A percentile compares a stretch with the other conserved stretches of the same genome.
Conservation (phyloP, 2,113 vertebrate species). For the Sylvia atricapilla region DNA sequence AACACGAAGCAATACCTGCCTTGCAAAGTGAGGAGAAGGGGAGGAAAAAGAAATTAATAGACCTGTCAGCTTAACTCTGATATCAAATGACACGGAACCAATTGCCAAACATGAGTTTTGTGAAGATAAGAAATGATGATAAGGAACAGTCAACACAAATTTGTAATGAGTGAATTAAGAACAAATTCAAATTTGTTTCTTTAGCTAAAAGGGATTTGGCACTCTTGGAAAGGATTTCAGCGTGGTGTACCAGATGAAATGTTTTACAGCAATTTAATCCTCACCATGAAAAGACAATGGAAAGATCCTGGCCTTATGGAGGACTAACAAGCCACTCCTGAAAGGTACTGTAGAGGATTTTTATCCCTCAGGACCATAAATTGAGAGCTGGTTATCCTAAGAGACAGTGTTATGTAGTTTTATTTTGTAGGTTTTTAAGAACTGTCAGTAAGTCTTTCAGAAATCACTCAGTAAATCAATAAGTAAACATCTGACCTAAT, state of each 20-base stretch:
- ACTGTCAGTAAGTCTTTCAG: neutral
- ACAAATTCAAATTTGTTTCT: neutral
- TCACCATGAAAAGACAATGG: neutral
- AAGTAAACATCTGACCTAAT: neutral
- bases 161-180: neutral
- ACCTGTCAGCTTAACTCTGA: slow-evolving; percentile 2
- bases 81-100: neutral
- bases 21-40: neutral
- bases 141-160: neutral
- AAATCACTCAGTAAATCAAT: neutral
- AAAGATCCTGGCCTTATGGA: neutral
- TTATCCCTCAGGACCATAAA: neutral
- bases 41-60: slow-evolving; percentile 19
- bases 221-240: neutral
- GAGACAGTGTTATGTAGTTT: neutral
- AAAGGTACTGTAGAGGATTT: neutral
- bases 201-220: neutral
- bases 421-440: neutral
- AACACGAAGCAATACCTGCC: neutral
- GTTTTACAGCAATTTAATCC: neutral
- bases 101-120: neutral
- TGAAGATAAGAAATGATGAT: neutral
- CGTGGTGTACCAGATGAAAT: neutral
- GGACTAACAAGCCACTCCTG: neutral
- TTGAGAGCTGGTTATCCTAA: neutral